Evolutionary conservation across 2,888 invertebrate genomes (phyloP).

Genomic region (Ptychoptera contaminata): DNA sequence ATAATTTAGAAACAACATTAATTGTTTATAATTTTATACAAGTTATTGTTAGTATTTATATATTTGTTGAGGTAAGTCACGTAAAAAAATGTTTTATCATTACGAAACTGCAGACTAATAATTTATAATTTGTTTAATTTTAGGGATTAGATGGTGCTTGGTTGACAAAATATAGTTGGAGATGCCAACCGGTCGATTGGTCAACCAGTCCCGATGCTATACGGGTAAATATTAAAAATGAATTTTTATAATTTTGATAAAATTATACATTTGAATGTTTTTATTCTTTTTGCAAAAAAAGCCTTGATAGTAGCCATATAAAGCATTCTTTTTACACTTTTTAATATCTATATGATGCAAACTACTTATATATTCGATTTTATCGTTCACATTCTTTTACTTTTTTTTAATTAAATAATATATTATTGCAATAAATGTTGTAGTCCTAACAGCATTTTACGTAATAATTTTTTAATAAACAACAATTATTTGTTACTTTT

Average conservation of each 20-base stretch:
- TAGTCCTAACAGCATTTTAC: no score
- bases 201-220: constrained; percentile 59
- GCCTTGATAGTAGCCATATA: no score
- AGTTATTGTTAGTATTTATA: constrained; percentile 65
- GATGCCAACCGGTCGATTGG: constrained; percentile 82
- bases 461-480: no score
- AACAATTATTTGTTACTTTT: no score
- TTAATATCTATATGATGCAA: no score
- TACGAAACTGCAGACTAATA: background rate
- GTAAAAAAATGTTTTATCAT: background rate
- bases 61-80: constrained; percentile 39
- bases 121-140: constrained; percentile 16
- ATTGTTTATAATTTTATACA: constrained; percentile 79
- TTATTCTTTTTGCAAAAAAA: no score
- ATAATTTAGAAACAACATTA: constrained; percentile 59
- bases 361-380: no score
- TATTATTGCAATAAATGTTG: no score
- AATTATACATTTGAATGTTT: no score
- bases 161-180: constrained; percentile 71
- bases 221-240: constrained; percentile 41
- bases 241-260: background rate
- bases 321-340: no score
- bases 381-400: no score
- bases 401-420: no score
- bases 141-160: constrained; percentile 63